Base-by-base conservation (phyloP, 2,888 invertebrate genomes). In the Chydorus sphaericus region DNA sequence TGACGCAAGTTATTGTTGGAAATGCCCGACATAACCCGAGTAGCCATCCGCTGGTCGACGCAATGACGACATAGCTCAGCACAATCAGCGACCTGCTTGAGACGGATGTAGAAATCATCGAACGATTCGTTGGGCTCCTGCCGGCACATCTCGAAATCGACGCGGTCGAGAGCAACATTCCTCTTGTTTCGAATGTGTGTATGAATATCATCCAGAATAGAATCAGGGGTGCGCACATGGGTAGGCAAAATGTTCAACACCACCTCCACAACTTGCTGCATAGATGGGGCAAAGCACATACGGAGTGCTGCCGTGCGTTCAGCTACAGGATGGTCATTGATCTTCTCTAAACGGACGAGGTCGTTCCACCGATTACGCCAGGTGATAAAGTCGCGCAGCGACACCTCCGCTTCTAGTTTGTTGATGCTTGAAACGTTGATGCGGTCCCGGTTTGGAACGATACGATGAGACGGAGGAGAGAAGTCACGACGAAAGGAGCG, bases 241-340 rank as follows among this genome's bases (percentile, higher is more conserved):
- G n/a, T 48, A 4, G 48, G 48, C 11, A 18, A 20, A 23, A 48
- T 14, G 11, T 48, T 48, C 18, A 48, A 16, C n/a, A 20, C 6
- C n/a, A 48, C 28, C 48, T 48, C 48, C n/a, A 48, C 48, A 28
- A 20, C 23, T 48, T 48, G 48, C 14, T 48, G 48, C 7, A 48
- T 7, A 3, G 23, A n/a, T 2, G 4, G 18, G 48, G n/a, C 28
- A 18, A 48, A 18, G n/a, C 4, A 26, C 2, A 48, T n/a, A 18
- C 28, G 7, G 4, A 48, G 48, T 18, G 48, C 48, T n/a, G 26
- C 23, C 4, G 26, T 48, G n/a, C 23, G 48, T 20, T 48, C 48
- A 8, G n/a, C 28, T 20, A 48, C 23, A 7, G 48, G 48, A 26
- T 48, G 23, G 23, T n/a, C 23, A 18, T 18, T n/a, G 7, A 48